A percentile compares a stretch with the other conserved stretches of the same genome.
phyloP scores from a whole-genome alignment of 2,113 vertebrate species.

The Cyprinodon variegatus region DNA sequence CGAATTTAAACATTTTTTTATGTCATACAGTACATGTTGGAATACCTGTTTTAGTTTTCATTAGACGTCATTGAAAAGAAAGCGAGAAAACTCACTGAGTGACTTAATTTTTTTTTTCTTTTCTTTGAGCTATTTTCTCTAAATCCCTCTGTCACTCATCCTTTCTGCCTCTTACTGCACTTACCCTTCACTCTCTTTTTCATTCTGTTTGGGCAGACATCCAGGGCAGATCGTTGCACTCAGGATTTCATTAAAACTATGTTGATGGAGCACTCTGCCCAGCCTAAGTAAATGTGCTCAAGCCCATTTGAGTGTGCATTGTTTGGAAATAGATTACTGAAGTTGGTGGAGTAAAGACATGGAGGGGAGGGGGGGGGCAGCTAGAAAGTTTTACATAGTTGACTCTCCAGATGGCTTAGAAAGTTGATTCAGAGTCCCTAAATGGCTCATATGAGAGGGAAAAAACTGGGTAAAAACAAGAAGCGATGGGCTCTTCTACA shows the following conservation, averaged over 20 bases:
- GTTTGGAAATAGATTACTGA: constrained; percentile 72
- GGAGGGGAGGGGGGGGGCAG: constrained; percentile 10
- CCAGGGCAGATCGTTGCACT: constrained; percentile 68
- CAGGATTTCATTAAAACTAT: constrained; percentile 77
- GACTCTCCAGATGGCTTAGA: constrained; percentile 45
- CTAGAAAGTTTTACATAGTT: constrained; percentile 44
- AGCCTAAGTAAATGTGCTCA: constrained; percentile 74
- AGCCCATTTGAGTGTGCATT: constrained; percentile 71
- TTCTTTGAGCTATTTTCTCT: constrained; percentile 22
- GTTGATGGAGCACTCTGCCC: constrained; percentile 74
- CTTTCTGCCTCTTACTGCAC: constrained; percentile 26
- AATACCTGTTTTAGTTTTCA: constrained; percentile 24
- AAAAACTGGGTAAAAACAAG: constrained; percentile 15
- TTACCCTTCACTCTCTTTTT: constrained; percentile 23
- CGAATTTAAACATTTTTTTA: constrained; percentile 11
- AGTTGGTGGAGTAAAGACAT: constrained; percentile 48
- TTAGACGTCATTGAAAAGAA: constrained; percentile 48
- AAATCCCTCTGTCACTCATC: constrained; percentile 41
- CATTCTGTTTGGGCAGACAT: constrained; percentile 67
- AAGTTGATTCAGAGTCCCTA: constrained; percentile 45
- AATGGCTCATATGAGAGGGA: constrained; percentile 32
- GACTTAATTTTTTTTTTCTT: constrained; percentile 9
- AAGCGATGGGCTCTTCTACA: constrained; percentile 1
- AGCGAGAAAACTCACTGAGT: constrained; percentile 34
- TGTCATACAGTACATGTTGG: constrained; percentile 11